A percentile compares a stretch with the other conserved stretches of the same genome.
Conservation (phyloP, 2,797 vertebrate species). For the Tauraco hartlaubi region DNA sequence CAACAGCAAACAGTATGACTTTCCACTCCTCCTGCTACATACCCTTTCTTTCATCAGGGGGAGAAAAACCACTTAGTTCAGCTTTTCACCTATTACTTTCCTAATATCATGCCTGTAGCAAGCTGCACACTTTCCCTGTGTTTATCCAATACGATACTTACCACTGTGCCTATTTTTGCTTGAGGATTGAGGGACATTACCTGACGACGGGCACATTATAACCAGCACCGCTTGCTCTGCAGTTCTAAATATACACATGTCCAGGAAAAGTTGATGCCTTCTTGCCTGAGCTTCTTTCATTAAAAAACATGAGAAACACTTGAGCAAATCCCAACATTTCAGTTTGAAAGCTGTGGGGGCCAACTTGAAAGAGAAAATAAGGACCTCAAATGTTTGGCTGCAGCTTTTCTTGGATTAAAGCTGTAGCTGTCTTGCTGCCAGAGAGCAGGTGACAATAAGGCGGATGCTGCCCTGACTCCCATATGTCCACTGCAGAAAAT, state of each 20-base stretch:
- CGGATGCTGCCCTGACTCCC: neutral
- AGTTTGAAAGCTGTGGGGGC: neutral
- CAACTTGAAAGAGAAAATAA: neutral
- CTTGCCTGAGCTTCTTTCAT: neutral
- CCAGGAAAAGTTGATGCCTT: neutral
- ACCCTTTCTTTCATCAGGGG: neutral
- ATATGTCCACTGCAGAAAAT: neutral
- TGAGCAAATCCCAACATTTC: neutral
- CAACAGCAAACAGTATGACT: neutral
- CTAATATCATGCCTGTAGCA: neutral
- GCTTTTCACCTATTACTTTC: neutral
- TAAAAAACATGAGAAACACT: neutral
- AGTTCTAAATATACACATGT: neutral
- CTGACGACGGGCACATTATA: accelerated
- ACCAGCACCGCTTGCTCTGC: neutral
- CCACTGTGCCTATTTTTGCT: neutral
- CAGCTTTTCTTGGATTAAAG: neutral
- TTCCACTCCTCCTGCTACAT: neutral
- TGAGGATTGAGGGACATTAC: neutral
- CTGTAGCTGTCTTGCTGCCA: neutral
- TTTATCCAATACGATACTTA: neutral
- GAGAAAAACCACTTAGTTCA: neutral
- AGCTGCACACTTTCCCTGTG: neutral
- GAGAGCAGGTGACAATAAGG: neutral
- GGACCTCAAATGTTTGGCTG: neutral